Base-by-base conservation (phyloP, 2,888 invertebrate species). In the Celastrina argiolus region DNA sequence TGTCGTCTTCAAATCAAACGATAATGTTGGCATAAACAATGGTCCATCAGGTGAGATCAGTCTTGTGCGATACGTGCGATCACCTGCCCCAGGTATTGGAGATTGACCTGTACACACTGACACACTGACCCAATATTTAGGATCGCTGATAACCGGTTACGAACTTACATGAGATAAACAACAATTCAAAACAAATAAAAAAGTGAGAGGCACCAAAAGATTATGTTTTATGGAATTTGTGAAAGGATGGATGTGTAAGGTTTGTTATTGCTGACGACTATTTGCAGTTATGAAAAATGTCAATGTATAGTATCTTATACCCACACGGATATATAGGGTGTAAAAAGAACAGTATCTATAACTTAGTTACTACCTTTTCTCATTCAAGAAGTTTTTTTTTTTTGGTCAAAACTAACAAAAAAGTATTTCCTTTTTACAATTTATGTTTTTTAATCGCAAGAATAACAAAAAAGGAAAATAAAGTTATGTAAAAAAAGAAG, bases 71-170 rank as follows among this genome's bases (percentile, higher is more conserved):
- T 65, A 61, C 63, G 69, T 70, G 69, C 74, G 75, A 77, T 78
- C 87, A 86, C 86, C 85, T 85, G 87, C 80, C 78, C 72, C 70
- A 74, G 82, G 76, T 83, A 83, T 74, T 51, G 51, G 51, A 51
- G 51, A 85, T 77, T 86, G 83, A 84, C 87, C 86, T 76, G 76
- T 75, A 68, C 72, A 71, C 71, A 67, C 56, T 65, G 65, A 66
- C 69, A 66, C 67, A 70, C 63, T 51, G 67, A 58, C 58, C 65
- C 58, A 42, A 65, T 65, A 56, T 58, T 61, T 22, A 36, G 36
- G 61, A 61, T 61, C 61, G 39, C 14, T 39, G 61, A 61, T 61
- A 61, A 61, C 61, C 61, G 61, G 61, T 61, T 61, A 61, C 34
- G 36, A 61, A 61, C 22, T 51, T 18, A 51, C 51, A 51, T 22